phyloP scores from a whole-genome alignment of 2,113 vertebrate genomes.

The Calyptomena viridis region DNA sequence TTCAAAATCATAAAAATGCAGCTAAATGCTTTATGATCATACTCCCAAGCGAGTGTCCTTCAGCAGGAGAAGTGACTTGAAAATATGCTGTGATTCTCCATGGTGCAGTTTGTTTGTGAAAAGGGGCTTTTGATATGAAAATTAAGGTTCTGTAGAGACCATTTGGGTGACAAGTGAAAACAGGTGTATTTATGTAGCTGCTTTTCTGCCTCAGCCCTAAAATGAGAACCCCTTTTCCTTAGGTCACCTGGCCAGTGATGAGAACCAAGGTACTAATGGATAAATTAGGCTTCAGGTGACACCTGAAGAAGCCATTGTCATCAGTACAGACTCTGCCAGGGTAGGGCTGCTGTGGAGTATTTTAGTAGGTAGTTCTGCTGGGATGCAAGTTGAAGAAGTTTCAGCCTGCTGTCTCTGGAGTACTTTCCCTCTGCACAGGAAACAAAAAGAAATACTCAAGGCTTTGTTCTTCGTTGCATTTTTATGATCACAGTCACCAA shows the following conservation, averaged over 20 bases:
- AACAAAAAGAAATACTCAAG: background rate
- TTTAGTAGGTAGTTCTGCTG: background rate
- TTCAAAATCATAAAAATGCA: background rate
- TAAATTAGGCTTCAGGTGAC: background rate
- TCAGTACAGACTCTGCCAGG: background rate
- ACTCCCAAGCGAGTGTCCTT: background rate
- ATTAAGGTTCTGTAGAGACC: background rate
- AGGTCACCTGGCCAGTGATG: background rate
- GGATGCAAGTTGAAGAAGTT: background rate
- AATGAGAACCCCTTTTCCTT: background rate
- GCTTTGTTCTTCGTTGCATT: background rate
- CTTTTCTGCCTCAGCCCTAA: background rate
- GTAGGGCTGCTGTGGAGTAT: background rate
- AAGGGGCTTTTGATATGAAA: background rate
- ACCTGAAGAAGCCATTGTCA: background rate
- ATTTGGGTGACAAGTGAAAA: background rate
- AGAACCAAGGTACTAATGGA: background rate
- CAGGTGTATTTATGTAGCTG: accelerated
- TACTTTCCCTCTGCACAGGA: background rate
- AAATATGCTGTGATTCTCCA: background rate
- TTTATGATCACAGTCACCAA: background rate
- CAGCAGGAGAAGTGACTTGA: background rate
- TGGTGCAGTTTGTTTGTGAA: background rate
- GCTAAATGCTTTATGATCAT: background rate
- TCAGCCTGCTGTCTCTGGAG: background rate